phyloP scores from a whole-genome alignment of 2,888 invertebrate genomes.

The Drosophila seclusa region DNA sequence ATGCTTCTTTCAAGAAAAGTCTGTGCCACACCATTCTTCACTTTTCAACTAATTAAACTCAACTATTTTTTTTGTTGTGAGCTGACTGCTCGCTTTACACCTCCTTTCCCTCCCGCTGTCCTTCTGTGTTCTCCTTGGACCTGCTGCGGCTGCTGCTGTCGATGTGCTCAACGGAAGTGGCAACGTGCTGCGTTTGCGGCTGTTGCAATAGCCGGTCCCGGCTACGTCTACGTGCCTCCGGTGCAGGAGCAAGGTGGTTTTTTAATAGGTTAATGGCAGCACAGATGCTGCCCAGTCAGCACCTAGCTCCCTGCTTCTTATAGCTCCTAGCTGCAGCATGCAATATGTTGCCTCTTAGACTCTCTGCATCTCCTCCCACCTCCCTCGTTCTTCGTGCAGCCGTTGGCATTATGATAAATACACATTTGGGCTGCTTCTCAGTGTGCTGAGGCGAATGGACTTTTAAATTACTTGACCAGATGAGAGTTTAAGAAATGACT shows the following conservation, averaged over 20 bases:
- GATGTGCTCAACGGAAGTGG: constrained; percentile 63
- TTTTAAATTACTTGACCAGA: constrained; percentile 67
- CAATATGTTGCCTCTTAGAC: neutral
- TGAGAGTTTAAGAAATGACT: constrained; percentile 30
- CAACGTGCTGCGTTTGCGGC: constrained; percentile 69
- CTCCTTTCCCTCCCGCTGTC: neutral
- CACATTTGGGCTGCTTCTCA: constrained; percentile 60
- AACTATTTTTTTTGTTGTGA: neutral
- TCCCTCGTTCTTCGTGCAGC: constrained; percentile 34
- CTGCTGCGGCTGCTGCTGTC: constrained; percentile 11
- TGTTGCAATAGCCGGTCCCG: constrained; percentile 27
- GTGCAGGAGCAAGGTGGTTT: constrained; percentile 40
- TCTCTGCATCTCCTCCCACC: neutral
- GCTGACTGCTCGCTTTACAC: neutral
- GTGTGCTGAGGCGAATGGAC: constrained; percentile 52
- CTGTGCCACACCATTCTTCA: no score
- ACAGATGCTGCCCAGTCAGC: constrained; percentile 10
- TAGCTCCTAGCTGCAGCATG: constrained; percentile 12
- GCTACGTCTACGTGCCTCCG: constrained; percentile 66
- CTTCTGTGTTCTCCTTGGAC: constrained; percentile 19
- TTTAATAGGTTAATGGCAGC: constrained; percentile 76
- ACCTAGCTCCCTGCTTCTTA: constrained; percentile 22
- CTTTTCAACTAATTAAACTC: neutral
- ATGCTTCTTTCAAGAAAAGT: neutral
- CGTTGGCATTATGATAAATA: constrained; percentile 74